These are phyloP conservation scores for Aradus depressus DNA, from an alignment of 2,888 invertebrate species.

Conservation along the genomic window DNA sequence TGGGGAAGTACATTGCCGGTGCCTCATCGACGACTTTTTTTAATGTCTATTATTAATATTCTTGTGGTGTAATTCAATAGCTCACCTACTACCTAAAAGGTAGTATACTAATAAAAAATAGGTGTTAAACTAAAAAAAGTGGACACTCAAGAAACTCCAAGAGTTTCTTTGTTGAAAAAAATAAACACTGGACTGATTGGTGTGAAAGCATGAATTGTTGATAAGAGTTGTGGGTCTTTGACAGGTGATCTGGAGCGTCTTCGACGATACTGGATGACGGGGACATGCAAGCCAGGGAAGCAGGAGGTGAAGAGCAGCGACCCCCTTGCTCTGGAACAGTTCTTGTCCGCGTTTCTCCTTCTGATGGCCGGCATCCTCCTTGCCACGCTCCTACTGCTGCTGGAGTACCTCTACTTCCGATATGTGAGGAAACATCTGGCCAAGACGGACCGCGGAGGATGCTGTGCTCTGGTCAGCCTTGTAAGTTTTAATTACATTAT, in stretches of 20 bases:
- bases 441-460: slow-evolving; percentile 79
- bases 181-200: too few relatives aligned
- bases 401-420: slow-evolving; percentile 92
- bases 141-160: too few relatives aligned
- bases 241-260: slow-evolving; percentile 84
- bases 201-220: background rate
- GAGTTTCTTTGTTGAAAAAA: too few relatives aligned
- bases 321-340: slow-evolving; percentile 84
- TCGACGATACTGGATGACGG: slow-evolving; percentile 94
- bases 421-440: slow-evolving; percentile 80
- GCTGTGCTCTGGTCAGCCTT: slow-evolving; percentile 85
- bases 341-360: slow-evolving; percentile 91
- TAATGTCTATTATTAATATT: too few relatives aligned
- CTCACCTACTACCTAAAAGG: too few relatives aligned
- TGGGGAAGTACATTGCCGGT: too few relatives aligned
- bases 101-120: background rate
- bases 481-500: too few relatives aligned
- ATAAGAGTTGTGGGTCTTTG: too few relatives aligned
- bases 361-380: slow-evolving; percentile 89
- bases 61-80: too few relatives aligned
- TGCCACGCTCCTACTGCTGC: slow-evolving; percentile 70
- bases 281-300: slow-evolving; percentile 85
- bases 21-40: too few relatives aligned
- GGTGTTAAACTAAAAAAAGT: too few relatives aligned
- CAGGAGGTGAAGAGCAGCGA: slow-evolving; percentile 85